Base-by-base conservation (phyloP, 1,140 invertebrate species). In the Eumaeus atala region DNA sequence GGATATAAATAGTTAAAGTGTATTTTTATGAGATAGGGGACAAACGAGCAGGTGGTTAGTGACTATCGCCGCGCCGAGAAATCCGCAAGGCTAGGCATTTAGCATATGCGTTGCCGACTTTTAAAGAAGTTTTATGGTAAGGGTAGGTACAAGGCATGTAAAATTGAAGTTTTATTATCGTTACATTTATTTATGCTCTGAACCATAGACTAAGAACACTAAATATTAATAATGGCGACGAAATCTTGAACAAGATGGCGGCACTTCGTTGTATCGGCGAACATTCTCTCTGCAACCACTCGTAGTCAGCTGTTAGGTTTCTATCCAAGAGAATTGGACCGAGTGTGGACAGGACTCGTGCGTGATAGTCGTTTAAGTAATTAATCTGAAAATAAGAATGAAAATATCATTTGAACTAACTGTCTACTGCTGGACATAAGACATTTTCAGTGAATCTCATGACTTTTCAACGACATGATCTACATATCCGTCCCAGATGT, bases 351-450 rank as follows among this genome's bases (percentile, higher is more conserved):
- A 92, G 87, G 51, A 94, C 94, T 58, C 89, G 82, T 5, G 87
- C 74, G 80, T 97, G 95, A 74, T 97, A 97, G 12, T 88, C 80
- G 74, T 97, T 95, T 35, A 97, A 66, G 84, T 93, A 92, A 18
- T 89, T 76, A 18, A 95, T 90, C 91, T 84, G 67, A 35, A 70
- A 76, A 56, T 28, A 28, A 28, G 2, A 28, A 28, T 6, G 21
- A 28, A 28, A 28, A 28, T 2, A 28, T 28, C 21, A 28, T 28
- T 28, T 28, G 21, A 28, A 2, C 21, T 28, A 28, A 28, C 6
- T 6, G 6, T 28, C 6, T 28, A 28, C 21, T 42, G n/a, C 40
- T 12, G 40, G 14, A 58, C 21, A 28, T 28, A 28, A 28, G 21
- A 6, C 21, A 28, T 6, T n/a, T n/a, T 28, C 21, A 6, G 2